Evolutionary conservation across 2,797 vertebrate genomes (phyloP).

Genomic region (Salmo trutta): DNA sequence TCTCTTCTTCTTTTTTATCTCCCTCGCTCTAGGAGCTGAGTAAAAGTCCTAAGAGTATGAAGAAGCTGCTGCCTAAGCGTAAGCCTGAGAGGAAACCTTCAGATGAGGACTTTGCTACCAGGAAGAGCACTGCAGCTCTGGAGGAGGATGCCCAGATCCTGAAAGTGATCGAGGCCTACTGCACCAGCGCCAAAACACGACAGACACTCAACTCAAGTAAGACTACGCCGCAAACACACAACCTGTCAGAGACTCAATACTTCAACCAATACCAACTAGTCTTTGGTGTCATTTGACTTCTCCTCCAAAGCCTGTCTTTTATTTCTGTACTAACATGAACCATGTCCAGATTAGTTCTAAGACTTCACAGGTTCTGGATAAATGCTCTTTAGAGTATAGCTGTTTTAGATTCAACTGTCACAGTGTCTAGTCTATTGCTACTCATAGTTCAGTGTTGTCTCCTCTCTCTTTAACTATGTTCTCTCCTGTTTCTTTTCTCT

Average conservation of each 20-base stretch:
- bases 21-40: constrained; percentile 86
- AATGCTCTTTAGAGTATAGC: not conserved
- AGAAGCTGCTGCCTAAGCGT: constrained; percentile 95
- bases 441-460: not conserved
- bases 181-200: constrained; percentile 97
- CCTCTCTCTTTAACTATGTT: not conserved
- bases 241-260: not conserved
- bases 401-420: not conserved
- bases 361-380: not conserved
- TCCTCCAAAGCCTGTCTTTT: no score
- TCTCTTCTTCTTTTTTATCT: not conserved
- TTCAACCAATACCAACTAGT: not conserved
- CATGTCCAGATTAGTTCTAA: not conserved
- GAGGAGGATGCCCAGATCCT: constrained; percentile 99
- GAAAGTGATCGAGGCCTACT: constrained; percentile 98
- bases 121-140: constrained; percentile 96
- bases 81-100: constrained; percentile 97
- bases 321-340: not conserved
- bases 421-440: not conserved
- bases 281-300: not conserved
- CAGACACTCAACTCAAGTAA: constrained; percentile 84
- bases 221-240: not conserved
- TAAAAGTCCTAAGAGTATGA: constrained; percentile 98
- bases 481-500: not conserved
- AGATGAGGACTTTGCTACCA: constrained; percentile 94